Evolutionary conservation across 1,140 invertebrate species (phyloP), one percentile per base, ranked within the genome.

Genomic region (Pteromalus puparum): DNA sequence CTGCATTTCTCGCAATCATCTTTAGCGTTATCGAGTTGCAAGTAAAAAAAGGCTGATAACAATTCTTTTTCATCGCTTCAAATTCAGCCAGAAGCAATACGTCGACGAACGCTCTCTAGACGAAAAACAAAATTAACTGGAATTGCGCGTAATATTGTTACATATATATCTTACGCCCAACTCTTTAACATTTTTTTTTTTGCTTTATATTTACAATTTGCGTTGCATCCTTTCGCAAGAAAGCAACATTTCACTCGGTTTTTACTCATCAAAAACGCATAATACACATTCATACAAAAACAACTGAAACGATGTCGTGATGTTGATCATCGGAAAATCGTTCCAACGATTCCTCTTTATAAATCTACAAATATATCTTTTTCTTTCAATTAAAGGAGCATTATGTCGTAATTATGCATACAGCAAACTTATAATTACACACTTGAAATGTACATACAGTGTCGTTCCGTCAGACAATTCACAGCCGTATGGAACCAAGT

Each of bases 401-500:
- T 76, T 12, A 18, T 24, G 76, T 76, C 38, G 68, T 67, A 61
- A n/a, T 75, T 79, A 72, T 74, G 24, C 76, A 67, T 28, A 72
- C 70, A 85, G 75, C 34, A 81, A 85, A 80, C 65, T 80, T 84
- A 83, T 82, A 79, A 34, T 72, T 86, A 84, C 84, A 81, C 80
- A 82, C 42, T 87, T 87, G 89, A 89, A 92, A 90, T 91, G 89
- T 91, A 92, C 89, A 91, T 91, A 92, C 88, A 91, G 78, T 89
- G 88, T 88, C 85, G 87, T 88, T 88, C 82, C 80, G 89, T 87
- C 85, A 88, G 85, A 82, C 90, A 91, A 91, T 91, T 93, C 92
- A 93, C 92, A 93, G 92, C 91, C 92, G 90, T 91, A 90, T 90
- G 89, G 90, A 91, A 90, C 89, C 87, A 86, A 81, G 77, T 85